Percentiles rank a stretch among this genome's conserved stretches.
Conservation (phyloP, 2,888 invertebrate genomes). For the Apamea monoglypha region DNA sequence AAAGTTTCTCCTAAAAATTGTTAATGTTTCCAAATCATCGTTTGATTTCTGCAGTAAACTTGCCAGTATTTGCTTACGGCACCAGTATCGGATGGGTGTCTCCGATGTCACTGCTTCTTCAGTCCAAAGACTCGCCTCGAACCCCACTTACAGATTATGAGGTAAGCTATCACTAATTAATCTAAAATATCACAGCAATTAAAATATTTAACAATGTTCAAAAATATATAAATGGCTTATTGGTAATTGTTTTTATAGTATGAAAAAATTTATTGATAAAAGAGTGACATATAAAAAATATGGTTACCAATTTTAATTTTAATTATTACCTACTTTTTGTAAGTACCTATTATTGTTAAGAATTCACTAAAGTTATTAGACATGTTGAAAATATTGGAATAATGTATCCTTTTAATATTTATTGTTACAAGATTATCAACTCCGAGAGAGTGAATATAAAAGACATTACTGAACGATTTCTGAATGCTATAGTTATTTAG, state of each 20-base stretch:
- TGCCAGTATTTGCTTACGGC: constrained; percentile 88
- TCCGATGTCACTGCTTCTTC: constrained; percentile 86
- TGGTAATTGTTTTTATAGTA: too few relatives aligned
- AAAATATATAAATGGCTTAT: too few relatives aligned
- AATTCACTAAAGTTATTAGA: too few relatives aligned
- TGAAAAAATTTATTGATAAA: too few relatives aligned
- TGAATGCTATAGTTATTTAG: neutral
- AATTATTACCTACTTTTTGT: too few relatives aligned
- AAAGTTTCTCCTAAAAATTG: neutral
- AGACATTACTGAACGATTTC: neutral
- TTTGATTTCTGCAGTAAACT: constrained; percentile 79
- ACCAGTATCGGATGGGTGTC: constrained; percentile 89
- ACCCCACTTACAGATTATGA: constrained; percentile 81
- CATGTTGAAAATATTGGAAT: too few relatives aligned
- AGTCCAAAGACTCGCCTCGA: constrained; percentile 82
- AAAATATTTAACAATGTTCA: too few relatives aligned
- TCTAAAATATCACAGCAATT: too few relatives aligned
- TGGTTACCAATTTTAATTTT: too few relatives aligned
- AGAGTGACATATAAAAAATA: too few relatives aligned
- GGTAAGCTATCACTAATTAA: constrained; percentile 56
- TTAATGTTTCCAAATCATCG: neutral
- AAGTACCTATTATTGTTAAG: too few relatives aligned
- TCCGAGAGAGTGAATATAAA: neutral
- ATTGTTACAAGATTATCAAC: neutral
- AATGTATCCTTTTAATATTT: too few relatives aligned